Evolutionary conservation across 2,113 vertebrate genomes (phyloP).

Genomic region (Triplophysa siluroides): DNA sequence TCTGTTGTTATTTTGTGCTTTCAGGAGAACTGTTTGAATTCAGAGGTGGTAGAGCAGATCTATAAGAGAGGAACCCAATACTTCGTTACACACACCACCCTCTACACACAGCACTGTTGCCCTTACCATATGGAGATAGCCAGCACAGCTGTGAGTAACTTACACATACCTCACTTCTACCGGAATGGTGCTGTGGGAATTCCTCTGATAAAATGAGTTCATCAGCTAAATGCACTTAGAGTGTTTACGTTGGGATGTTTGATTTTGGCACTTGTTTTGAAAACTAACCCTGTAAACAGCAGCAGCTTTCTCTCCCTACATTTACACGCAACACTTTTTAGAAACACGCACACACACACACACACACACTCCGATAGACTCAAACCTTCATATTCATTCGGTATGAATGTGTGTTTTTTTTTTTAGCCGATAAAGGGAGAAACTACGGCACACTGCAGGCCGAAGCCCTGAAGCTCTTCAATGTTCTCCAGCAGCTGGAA

Average conservation of each 20-base stretch:
- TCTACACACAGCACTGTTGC: constrained; percentile 88
- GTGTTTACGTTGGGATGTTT: too few species aligned
- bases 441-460: constrained; percentile 91
- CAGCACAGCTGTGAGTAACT: constrained; percentile 79
- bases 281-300: too few species aligned
- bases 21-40: constrained; percentile 95
- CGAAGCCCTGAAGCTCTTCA: constrained; percentile 92
- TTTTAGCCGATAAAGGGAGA: constrained; percentile 66
- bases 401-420: not conserved
- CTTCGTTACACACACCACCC: constrained; percentile 93
- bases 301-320: too few species aligned
- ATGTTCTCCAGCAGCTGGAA: constrained; percentile 91
- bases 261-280: too few species aligned
- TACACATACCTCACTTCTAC: not conserved
- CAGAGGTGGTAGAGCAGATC: constrained; percentile 94
- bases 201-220: too few species aligned
- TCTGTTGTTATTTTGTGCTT: constrained; percentile 5
- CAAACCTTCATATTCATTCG: not conserved
- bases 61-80: constrained; percentile 95
- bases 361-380: not conserved
- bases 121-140: constrained; percentile 93
- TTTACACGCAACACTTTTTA: not conserved
- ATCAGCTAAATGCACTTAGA: too few species aligned
- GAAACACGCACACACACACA: not conserved
- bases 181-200: too few species aligned